Conservation (phyloP, 2,888 invertebrate genomes). For the Maniola hyperantus region DNA sequence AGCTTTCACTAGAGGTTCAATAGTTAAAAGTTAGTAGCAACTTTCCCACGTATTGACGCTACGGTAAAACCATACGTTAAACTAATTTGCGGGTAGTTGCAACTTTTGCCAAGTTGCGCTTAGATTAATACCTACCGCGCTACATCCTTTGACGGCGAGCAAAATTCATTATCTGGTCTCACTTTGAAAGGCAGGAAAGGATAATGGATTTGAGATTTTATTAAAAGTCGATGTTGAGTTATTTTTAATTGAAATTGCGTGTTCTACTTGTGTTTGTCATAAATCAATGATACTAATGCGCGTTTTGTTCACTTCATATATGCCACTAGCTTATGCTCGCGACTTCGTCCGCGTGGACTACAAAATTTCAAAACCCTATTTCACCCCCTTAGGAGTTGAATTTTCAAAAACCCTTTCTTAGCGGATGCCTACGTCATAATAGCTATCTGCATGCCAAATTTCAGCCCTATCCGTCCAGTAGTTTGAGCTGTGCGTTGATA, state of each 20-base stretch:
- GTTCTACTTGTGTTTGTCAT: not conserved
- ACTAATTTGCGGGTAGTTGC: constrained; percentile 29
- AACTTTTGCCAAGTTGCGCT: constrained; percentile 27
- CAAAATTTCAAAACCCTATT: too few species aligned
- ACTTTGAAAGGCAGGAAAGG: constrained; percentile 21
- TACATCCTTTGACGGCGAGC: constrained; percentile 34
- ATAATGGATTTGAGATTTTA: not conserved
- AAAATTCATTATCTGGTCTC: constrained; percentile 32
- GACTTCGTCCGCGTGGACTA: too few species aligned
- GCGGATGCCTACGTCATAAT: too few species aligned
- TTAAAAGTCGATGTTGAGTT: not conserved
- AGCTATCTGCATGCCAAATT: too few species aligned
- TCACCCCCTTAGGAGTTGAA: too few species aligned
- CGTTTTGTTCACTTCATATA: not conserved
- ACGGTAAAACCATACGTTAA: constrained; percentile 8
- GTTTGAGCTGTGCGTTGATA: too few species aligned
- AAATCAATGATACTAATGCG: too few species aligned
- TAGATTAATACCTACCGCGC: constrained; percentile 31
- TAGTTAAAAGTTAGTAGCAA: constrained; percentile 9
- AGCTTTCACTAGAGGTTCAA: not conserved
- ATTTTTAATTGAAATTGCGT: too few species aligned
- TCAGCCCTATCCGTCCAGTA: too few species aligned
- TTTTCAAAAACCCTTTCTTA: too few species aligned
- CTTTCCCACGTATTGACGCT: constrained; percentile 9
- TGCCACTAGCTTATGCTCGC: too few species aligned